phyloP scores from a whole-genome alignment of 2,113 vertebrate genomes.

The Chinchilla lanigera region DNA sequence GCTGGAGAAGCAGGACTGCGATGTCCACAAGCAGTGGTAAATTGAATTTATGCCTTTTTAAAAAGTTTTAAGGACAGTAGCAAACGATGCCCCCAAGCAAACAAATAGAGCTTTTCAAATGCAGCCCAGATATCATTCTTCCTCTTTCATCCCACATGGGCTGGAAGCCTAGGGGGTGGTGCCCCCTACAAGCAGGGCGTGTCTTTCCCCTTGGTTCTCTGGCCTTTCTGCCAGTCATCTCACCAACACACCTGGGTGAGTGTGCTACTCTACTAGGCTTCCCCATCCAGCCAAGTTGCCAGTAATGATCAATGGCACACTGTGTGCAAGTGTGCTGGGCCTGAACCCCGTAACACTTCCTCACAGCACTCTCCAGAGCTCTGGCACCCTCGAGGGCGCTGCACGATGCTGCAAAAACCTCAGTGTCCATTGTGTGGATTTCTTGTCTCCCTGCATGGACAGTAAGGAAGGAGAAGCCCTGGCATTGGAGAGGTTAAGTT shows the following conservation, averaged over 20 bases:
- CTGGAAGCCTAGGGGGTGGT: neutral
- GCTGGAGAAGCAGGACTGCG: neutral
- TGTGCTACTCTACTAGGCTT: neutral
- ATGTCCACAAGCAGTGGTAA: neutral
- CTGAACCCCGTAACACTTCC: neutral
- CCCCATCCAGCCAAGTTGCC: neutral
- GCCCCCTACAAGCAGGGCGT: neutral
- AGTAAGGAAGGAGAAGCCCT: neutral
- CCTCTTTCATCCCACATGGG: neutral
- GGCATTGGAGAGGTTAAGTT: neutral
- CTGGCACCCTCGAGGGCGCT: neutral
- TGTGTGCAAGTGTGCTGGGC: accelerated
- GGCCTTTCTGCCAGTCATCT: neutral
- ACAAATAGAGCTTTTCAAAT: neutral
- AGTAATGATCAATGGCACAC: too few relatives aligned
- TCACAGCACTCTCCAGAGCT: neutral
- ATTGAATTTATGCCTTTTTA: neutral
- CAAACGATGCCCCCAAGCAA: neutral
- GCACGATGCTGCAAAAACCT: neutral
- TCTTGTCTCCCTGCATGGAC: neutral
- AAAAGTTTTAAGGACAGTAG: neutral
- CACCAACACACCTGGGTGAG: neutral
- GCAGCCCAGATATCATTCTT: neutral
- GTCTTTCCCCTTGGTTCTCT: neutral
- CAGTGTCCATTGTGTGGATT: too few relatives aligned